A percentile compares a stretch with the other conserved stretches of the same genome.
phyloP scores from a whole-genome alignment of 2,888 invertebrate species.

The Heteromyza rotundicornis region DNA sequence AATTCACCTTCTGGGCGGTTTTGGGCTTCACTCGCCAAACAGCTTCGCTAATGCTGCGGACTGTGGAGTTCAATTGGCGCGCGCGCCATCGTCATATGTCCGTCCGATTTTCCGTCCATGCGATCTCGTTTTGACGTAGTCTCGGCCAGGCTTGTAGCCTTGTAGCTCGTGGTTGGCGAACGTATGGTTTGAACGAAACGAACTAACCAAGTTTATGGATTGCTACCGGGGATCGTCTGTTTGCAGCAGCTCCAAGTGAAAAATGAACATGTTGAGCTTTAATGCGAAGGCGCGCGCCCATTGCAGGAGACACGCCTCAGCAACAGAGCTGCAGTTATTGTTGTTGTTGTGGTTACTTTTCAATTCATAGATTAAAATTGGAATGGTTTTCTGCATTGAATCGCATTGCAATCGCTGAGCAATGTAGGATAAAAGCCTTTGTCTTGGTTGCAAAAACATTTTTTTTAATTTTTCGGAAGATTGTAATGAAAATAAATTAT shows the following conservation, averaged over 20 bases:
- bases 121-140: conserved; percentile 4
- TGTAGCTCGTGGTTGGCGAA: not conserved
- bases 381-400: no score
- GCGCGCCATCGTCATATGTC: no score
- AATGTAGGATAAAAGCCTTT: no score
- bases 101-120: no score
- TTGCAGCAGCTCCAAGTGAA: conserved; percentile 29
- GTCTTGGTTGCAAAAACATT: no score
- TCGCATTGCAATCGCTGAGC: no score
- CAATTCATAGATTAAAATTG: no score
- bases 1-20: conserved; percentile 41
- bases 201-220: conserved; percentile 42
- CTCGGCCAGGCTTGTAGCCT: not conserved
- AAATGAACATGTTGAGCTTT: conserved; percentile 49
- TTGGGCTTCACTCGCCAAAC: conserved; percentile 9
- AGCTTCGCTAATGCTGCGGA: not conserved
- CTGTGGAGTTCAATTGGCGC: not conserved
- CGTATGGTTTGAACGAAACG: not conserved
- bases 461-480: no score
- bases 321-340: conserved; percentile 49
- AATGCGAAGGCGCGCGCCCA: conserved; percentile 34
- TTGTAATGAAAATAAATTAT: no score
- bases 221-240: conserved; percentile 57
- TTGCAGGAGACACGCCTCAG: conserved; percentile 49
- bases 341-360: no score